Evolutionary conservation across 2,797 vertebrate species (phyloP), one percentile per base, ranked within the genome.

Genomic region (Rhynchonycteris naso): DNA sequence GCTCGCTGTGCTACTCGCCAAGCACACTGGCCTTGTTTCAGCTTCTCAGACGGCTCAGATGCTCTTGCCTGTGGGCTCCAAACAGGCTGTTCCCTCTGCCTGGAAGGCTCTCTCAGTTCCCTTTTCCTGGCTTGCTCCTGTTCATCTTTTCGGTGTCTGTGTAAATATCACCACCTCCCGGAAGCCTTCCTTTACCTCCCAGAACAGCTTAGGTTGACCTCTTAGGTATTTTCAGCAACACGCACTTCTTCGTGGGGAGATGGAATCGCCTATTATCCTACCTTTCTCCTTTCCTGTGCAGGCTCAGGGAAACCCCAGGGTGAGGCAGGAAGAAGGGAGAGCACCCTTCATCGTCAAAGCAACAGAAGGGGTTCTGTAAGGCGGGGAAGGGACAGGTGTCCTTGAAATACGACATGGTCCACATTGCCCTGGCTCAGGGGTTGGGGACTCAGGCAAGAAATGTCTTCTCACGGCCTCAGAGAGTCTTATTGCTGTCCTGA

Each of bases 111-210:
- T 81, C 35, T 59, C 88, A 18, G 35, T 21, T 79, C 38, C 13
- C 35, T 11, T 16, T 43, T 13, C 50, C 83, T 54, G 15, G 19
- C 26, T 80, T 66, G 56, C 68, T 81, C 72, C 56, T 76, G 0
- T 18, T 76, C 54, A 43, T 85, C 61, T 43, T 85, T 65, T 76
- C 75, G 71, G 24, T 38, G 66, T 90, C 35, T 7, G 11, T 28
- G 58, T 47, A 69, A 66, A 86, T 18, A 43, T 66, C 94, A 33
- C 94, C 43, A 69, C 95, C 91, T 95, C 87, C 94, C 0, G 12
- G 93, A 90, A 96, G 81, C 84, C 78, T 89, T 85, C 84, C 74
- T 87, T 81, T 7, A 33, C 68, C 28, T 66, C 52, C 65, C 47
- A 30, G 24, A 30, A 81, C 61, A 69, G 58, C 72, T 54, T 28